These are phyloP conservation scores for Malthinus seriepunctatus DNA, from an alignment of 2,888 invertebrate species.

Conservation along the genomic window DNA sequence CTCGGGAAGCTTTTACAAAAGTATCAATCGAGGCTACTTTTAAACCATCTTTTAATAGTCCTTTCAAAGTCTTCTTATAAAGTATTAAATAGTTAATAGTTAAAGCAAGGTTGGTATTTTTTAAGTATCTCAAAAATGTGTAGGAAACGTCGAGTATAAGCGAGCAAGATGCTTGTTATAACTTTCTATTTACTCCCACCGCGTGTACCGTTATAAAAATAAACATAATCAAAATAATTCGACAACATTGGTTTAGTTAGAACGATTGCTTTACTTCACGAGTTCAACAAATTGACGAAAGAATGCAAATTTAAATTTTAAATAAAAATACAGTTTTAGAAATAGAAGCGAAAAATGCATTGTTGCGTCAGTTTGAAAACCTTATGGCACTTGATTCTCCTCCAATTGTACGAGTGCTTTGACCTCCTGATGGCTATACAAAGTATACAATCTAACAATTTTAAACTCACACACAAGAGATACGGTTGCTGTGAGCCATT, in stretches of 20 bases:
- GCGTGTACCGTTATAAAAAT: conserved; percentile 1
- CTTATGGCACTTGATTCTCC: neutral
- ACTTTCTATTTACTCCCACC: conserved; percentile 7
- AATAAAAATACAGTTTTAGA: too few relatives aligned
- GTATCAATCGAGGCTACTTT: too few relatives aligned
- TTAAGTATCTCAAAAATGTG: neutral
- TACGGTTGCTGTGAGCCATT: too few relatives aligned
- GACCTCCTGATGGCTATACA: conserved; percentile 11
- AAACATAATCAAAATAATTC: neutral
- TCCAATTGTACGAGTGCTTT: conserved; percentile 19
- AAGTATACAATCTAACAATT: conserved; percentile 11
- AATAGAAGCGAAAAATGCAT: too few relatives aligned
- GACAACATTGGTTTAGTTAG: neutral
- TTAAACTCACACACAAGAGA: conserved; percentile 10
- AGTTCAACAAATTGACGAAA: neutral
- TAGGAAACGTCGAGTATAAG: neutral
- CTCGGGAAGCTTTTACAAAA: too few relatives aligned
- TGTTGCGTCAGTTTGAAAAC: too few relatives aligned
- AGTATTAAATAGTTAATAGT: too few relatives aligned
- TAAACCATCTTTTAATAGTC: too few relatives aligned
- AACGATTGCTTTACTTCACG: neutral
- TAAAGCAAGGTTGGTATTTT: neutral
- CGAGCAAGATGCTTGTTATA: neutral
- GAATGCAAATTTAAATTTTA: too few relatives aligned
- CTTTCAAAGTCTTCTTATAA: too few relatives aligned